These are phyloP conservation scores for Hippocampus comes DNA, from an alignment of 2,113 vertebrate genomes.

Conservation along the genomic window DNA sequence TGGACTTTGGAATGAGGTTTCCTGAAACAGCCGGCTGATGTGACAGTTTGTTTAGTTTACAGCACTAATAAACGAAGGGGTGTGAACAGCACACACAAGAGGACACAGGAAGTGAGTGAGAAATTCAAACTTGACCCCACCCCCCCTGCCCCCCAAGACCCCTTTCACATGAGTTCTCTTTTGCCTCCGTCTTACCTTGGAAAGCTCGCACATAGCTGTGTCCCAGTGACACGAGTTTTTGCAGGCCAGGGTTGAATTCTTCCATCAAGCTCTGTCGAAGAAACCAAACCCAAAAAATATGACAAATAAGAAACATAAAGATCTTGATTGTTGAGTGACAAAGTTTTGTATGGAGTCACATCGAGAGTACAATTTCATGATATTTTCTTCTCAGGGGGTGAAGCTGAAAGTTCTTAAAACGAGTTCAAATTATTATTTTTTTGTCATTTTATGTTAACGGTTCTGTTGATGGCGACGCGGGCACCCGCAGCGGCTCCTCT, in stretches of 20 bases:
- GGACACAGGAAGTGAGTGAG: background rate
- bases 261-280: constrained; percentile 82
- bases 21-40: background rate
- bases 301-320: constrained; percentile 12
- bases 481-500: no score
- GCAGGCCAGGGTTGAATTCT: constrained; percentile 88
- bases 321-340: background rate
- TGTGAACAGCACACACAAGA: background rate
- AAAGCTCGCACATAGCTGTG: constrained; percentile 88
- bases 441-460: no score
- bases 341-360: background rate
- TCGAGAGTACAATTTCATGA: background rate
- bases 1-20: constrained; percentile 50
- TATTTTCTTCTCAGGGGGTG: background rate
- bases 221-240: constrained; percentile 87
- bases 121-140: background rate
- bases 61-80: constrained; percentile 20
- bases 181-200: constrained; percentile 72
- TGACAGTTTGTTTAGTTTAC: constrained; percentile 30
- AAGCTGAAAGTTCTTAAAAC: background rate
- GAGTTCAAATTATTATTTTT: background rate
- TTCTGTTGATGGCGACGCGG: no score
- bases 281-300: constrained; percentile 23
- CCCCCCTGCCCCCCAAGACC: background rate
- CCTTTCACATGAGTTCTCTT: background rate